phyloP scores from a whole-genome alignment of 2,888 invertebrate species.

The Lasioglossum vierecki region DNA sequence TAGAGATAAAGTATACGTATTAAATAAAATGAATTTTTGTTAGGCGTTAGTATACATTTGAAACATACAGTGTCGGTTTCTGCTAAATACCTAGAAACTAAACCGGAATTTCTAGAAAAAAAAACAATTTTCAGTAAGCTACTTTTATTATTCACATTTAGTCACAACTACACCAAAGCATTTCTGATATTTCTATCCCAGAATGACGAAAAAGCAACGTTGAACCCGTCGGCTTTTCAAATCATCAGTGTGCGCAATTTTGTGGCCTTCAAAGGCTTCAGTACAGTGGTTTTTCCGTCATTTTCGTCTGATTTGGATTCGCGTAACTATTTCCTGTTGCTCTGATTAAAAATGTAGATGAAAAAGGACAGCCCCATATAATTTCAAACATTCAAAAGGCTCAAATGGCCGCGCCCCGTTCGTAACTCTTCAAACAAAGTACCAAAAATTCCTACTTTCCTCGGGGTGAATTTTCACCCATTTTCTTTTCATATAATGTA shows the following conservation, averaged over 20 bases:
- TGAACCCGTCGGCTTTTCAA: background rate
- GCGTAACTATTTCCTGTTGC: background rate
- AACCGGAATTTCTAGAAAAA: background rate
- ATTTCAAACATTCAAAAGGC: background rate
- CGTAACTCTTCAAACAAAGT: background rate
- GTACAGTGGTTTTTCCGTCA: background rate
- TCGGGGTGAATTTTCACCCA: background rate
- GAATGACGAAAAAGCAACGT: background rate
- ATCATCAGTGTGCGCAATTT: background rate
- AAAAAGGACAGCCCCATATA: background rate
- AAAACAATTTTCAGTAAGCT: background rate
- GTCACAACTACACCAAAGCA: background rate
- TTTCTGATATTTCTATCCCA: background rate
- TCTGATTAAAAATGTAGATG: background rate
- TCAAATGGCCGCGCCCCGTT: background rate
- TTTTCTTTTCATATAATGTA: background rate
- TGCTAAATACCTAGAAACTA: background rate
- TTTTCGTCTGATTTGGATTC: background rate
- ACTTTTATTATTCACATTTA: background rate
- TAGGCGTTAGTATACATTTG: background rate
- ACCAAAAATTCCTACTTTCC: background rate
- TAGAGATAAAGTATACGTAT: background rate
- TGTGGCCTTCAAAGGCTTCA: background rate
- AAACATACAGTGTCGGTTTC: background rate
- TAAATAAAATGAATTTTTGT: background rate